phyloP scores from a whole-genome alignment of 2,113 vertebrate species.

The Cacatua alba region DNA sequence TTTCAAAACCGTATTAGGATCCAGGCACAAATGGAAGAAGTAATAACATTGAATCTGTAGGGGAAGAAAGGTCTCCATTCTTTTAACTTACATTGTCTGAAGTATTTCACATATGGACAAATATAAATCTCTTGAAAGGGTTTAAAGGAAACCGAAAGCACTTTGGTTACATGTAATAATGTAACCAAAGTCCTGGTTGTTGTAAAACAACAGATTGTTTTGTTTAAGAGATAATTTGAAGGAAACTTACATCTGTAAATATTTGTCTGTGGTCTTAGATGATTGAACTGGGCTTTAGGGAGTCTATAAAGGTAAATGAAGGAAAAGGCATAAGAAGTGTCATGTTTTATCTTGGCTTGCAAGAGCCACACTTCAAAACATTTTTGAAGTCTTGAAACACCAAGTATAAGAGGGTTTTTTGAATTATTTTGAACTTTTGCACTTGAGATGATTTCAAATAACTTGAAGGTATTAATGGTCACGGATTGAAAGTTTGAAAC shows the following conservation, averaged over 20 bases:
- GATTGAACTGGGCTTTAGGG: background rate
- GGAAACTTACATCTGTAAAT: background rate
- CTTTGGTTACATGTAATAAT: background rate
- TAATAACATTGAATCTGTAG: background rate
- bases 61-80: background rate
- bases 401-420: background rate
- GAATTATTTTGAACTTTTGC: background rate
- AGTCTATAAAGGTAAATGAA: background rate
- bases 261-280: background rate
- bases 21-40: background rate
- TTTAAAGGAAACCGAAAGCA: background rate
- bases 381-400: slow-evolving; percentile 7
- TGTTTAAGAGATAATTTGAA: background rate
- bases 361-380: background rate
- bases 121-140: background rate
- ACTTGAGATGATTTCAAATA: background rate
- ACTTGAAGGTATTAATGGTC: background rate
- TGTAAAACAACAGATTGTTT: background rate
- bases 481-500: background rate
- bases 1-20: background rate
- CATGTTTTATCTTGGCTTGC: background rate
- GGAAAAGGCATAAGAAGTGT: background rate
- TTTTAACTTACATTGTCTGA: background rate
- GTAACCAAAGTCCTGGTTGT: background rate
- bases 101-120: background rate